These are phyloP conservation scores for Trachythela sp. DNA, from an alignment of 64 coral and sea anemone species.

Conservation along the genomic window DNA sequence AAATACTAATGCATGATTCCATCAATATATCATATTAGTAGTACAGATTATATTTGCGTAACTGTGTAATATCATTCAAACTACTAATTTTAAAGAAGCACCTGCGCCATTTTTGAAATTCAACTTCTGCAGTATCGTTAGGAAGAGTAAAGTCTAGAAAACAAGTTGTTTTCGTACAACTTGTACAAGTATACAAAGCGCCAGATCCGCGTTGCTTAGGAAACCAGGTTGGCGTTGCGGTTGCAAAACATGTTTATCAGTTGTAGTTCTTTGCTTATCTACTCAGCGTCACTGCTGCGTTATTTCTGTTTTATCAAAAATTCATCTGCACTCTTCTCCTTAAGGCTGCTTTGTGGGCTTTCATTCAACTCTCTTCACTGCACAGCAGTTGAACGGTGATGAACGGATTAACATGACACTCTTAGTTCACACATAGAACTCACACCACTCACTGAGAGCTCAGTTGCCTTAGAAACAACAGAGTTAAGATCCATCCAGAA, in stretches of 20 bases:
- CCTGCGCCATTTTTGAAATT: too few relatives aligned
- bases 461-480: neutral
- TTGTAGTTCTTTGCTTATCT: neutral
- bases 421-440: neutral
- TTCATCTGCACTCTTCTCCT: neutral
- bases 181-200: too few relatives aligned
- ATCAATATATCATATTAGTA: too few relatives aligned
- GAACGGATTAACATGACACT: neutral
- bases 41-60: too few relatives aligned
- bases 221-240: neutral
- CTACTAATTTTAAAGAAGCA: too few relatives aligned
- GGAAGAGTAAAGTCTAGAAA: too few relatives aligned
- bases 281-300: conserved; percentile 14
- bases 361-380: neutral
- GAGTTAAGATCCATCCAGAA: neutral
- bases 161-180: too few relatives aligned
- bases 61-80: too few relatives aligned
- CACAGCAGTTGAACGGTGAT: neutral
- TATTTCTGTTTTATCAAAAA: neutral
- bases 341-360: neutral
- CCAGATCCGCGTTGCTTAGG: too few relatives aligned
- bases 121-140: too few relatives aligned
- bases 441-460: neutral
- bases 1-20: too few relatives aligned
- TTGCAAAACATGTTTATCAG: neutral